Evolutionary conservation across 2,888 invertebrate species (phyloP).

Genomic region (Macaria notata): DNA sequence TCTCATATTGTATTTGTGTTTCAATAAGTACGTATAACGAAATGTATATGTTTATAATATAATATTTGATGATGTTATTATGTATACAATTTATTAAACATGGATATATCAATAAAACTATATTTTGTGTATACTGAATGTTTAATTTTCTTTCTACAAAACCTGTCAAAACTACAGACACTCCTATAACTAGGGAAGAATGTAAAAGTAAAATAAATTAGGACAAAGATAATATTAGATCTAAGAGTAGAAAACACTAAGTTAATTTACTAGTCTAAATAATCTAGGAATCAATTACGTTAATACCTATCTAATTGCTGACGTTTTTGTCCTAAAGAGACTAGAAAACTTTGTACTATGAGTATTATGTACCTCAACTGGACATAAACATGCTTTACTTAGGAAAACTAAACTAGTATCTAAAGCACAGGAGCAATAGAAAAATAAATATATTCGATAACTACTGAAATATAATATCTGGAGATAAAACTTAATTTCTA

Average conservation of each 20-base stretch:
- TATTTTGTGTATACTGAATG: constrained; percentile 80
- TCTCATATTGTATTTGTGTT: constrained; percentile 82
- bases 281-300: background rate
- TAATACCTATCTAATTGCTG: constrained; percentile 27
- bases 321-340: constrained; percentile 50
- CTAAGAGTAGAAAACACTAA: no score
- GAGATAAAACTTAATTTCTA: no score
- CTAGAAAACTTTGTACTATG: constrained; percentile 71
- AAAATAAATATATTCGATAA: background rate
- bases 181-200: background rate
- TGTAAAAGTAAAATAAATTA: background rate
- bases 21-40: constrained; percentile 80
- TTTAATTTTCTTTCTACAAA: constrained; percentile 65
- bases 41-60: constrained; percentile 83
- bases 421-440: background rate
- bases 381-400: constrained; percentile 21
- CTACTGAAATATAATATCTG: background rate
- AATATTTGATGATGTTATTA: constrained; percentile 83
- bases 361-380: constrained; percentile 42
- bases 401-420: no score
- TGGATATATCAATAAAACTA: constrained; percentile 83
- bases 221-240: no score
- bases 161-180: constrained; percentile 34
- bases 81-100: constrained; percentile 83
- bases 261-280: no score